phyloP scores from a whole-genome alignment of 2,797 vertebrate species.

The Cetoscarus ocellatus region DNA sequence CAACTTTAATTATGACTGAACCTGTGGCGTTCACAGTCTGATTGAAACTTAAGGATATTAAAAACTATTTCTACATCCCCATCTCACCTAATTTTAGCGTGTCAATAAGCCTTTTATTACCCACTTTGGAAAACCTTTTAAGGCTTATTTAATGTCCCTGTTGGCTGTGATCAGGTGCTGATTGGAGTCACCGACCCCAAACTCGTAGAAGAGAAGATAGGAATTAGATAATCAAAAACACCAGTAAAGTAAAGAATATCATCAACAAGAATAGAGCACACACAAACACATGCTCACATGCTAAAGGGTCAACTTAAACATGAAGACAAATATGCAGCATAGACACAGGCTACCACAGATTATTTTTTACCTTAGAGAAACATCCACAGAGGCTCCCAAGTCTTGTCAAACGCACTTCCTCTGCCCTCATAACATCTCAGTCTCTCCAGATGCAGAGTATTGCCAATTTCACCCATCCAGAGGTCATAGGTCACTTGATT shows the following conservation, averaged over 20 bases:
- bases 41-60: slow-evolving; percentile 39
- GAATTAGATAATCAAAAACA: slow-evolving; percentile 37
- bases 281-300: background rate
- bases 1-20: slow-evolving; percentile 32
- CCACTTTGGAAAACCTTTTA: slow-evolving; percentile 38
- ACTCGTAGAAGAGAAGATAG: slow-evolving; percentile 9
- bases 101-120: slow-evolving; percentile 49
- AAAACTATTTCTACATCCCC: slow-evolving; percentile 26
- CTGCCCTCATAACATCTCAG: too few species aligned
- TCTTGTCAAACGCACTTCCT: too few species aligned
- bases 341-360: too few species aligned
- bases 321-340: too few species aligned
- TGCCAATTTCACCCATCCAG: too few species aligned
- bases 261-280: background rate
- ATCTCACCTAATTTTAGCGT: slow-evolving; percentile 25
- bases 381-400: too few species aligned
- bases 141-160: slow-evolving; percentile 43
- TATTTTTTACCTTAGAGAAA: too few species aligned
- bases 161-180: slow-evolving; percentile 16
- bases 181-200: slow-evolving; percentile 36
- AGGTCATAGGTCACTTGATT: too few species aligned
- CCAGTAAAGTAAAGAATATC: slow-evolving; percentile 20
- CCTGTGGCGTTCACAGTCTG: slow-evolving; percentile 30
- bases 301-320: too few species aligned
- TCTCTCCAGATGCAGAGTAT: too few species aligned